Conservation (phyloP, 2,797 vertebrate species). For the Prionace glauca region DNA sequence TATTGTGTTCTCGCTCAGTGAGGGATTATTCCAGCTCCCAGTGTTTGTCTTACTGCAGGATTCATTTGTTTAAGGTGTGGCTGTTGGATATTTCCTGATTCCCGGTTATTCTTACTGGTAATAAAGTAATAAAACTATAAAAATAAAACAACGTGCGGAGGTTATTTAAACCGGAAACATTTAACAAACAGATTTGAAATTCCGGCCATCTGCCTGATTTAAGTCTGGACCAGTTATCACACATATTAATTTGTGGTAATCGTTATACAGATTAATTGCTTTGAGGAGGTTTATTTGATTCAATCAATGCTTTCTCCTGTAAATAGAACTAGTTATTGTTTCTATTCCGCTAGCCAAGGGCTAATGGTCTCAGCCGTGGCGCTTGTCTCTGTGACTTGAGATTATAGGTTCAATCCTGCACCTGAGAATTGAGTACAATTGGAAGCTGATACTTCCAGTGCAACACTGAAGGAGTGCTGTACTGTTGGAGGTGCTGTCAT, state of each 20-base stretch:
- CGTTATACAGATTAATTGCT: neutral
- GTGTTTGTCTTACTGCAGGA: neutral
- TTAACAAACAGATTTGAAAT: neutral
- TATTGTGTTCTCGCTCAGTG: neutral
- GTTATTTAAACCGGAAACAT: neutral
- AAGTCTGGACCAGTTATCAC: neutral
- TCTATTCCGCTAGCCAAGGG: neutral
- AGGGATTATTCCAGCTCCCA: neutral
- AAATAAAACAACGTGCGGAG: neutral
- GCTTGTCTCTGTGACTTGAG: neutral
- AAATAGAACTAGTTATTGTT: neutral
- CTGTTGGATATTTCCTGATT: neutral
- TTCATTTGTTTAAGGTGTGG: neutral
- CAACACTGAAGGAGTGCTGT: too few species aligned
- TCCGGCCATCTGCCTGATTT: neutral
- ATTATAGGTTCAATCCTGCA: neutral
- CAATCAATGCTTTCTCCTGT: neutral
- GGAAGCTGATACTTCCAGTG: too few species aligned
- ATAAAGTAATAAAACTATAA: neutral
- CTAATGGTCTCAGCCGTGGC: neutral
- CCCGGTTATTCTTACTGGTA: neutral
- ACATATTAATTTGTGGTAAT: neutral
- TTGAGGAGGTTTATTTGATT: neutral
- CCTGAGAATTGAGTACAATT: neutral
- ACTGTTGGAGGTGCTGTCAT: too few species aligned